Evolutionary conservation across 2,113 vertebrate species (phyloP).

Genomic region (Mystacornis crossleyi): DNA sequence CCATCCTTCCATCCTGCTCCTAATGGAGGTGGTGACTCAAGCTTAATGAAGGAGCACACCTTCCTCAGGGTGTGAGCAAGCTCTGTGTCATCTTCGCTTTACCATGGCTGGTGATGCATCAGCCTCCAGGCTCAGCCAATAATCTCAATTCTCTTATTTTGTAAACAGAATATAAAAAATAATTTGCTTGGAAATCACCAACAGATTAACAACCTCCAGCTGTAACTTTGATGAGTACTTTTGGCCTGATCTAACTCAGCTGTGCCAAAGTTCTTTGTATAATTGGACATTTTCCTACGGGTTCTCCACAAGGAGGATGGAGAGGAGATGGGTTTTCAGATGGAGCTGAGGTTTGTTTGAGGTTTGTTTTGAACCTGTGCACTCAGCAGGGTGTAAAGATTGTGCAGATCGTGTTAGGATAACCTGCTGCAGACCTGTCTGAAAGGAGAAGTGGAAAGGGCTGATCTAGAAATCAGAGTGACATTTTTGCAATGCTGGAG

Average conservation of each 20-base stretch:
- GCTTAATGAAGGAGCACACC: not conserved
- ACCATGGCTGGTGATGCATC: not conserved
- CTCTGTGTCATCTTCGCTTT: not conserved
- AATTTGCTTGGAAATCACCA: not conserved
- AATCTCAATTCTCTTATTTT: constrained; percentile 6
- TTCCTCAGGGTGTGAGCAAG: not conserved
- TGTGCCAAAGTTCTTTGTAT: not conserved
- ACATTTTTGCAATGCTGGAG: not conserved
- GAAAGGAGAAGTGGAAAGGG: not conserved
- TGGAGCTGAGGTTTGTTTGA: not conserved
- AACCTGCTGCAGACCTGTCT: not conserved
- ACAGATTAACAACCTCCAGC: constrained; percentile 10
- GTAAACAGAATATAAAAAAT: constrained; percentile 33
- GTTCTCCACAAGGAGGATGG: not conserved
- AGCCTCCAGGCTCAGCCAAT: not conserved
- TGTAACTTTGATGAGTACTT: constrained; percentile 23
- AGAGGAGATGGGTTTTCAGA: not conserved
- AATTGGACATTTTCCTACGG: not conserved
- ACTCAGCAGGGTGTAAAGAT: not conserved
- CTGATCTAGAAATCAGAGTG: not conserved
- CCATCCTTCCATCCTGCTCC: not conserved
- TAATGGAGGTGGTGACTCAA: not conserved
- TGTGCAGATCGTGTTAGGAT: not conserved
- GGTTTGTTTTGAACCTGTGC: not conserved
- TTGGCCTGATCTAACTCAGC: not conserved